Conservation (phyloP, 2,888 invertebrate species). For the Chymomyza fuscimana region DNA sequence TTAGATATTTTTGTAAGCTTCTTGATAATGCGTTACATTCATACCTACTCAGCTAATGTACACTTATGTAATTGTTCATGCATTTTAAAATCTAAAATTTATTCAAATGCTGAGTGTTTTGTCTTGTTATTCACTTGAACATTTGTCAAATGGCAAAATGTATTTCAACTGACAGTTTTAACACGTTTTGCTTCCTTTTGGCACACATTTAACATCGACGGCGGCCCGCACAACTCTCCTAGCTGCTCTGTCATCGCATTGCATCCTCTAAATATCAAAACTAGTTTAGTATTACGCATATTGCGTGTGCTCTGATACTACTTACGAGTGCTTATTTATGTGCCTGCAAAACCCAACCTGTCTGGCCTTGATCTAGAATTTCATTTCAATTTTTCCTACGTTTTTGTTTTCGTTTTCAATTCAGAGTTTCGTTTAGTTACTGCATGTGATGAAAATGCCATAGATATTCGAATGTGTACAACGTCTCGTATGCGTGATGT, state of each 20-base stretch:
- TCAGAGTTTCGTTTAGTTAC: constrained; percentile 16
- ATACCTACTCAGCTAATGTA: too few species aligned
- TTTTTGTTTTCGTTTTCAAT: constrained; percentile 65
- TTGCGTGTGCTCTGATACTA: constrained; percentile 47
- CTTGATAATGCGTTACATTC: too few species aligned
- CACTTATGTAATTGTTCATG: too few species aligned
- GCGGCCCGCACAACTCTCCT: constrained; percentile 19
- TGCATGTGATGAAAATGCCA: constrained; percentile 30
- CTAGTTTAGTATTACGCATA: constrained; percentile 55
- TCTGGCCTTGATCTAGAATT: constrained; percentile 76
- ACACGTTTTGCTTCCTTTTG: constrained; percentile 61
- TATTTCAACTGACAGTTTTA: constrained; percentile 60
- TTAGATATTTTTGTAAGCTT: too few species aligned
- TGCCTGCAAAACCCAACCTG: constrained; percentile 24
- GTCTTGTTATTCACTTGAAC: constrained; percentile 68
- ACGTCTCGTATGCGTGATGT: constrained; percentile 20
- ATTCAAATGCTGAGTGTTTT: constrained; percentile 57
- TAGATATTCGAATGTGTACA: constrained; percentile 11
- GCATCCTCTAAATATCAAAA: constrained; percentile 39
- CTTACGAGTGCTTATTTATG: constrained; percentile 18
- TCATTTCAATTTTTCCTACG: constrained; percentile 58
- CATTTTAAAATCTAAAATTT: too few species aligned
- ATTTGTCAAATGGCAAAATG: constrained; percentile 62
- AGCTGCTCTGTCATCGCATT: constrained; percentile 24
- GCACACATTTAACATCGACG: constrained; percentile 37